Base-by-base conservation (phyloP, 2,888 invertebrate species). In the Plusia festucae region DNA sequence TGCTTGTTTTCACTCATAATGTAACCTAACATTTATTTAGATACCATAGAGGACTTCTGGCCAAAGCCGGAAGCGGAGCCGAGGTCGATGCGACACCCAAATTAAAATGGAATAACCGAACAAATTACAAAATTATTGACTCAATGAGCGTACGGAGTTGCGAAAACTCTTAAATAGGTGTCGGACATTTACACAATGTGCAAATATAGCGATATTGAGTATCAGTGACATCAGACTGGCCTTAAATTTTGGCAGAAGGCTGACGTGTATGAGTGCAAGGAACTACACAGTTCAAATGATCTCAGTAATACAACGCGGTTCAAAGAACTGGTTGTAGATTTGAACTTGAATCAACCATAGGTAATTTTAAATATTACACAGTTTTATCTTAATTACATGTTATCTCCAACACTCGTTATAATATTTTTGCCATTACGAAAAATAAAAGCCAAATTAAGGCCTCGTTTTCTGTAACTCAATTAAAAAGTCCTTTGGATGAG, bases 61-160 rank as follows among this genome's bases (percentile, higher is more conserved):
- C n/a, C 34, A 44, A 57, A 64, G 64, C 56, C 70, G 79, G 65
- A 81, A 66, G 49, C 55, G 15, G n/a, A 53, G 8, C 16, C 22
- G 54, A 61, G 57, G 54, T 53, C 30, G 32, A 44, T 40, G 62
- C 20, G 46, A 53, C 58, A 73, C 20, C 56, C 46, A 65, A 53
- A 30, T 53, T 11, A 55, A 60, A 27, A 44, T 30, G 20, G 30
- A 65, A 65, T 59, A 54, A 61, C 40, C 53, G 51, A 40, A 58
- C 65, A 66, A 22, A 54, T 74, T 68, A 53, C 51, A 53, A 68
- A 59, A 79, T 61, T 65, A 64, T 81, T 65, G 71, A 79, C 56
- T 61, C 55, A 15, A 57, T 55, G 53, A 61, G 46, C 32, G 53
- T 32, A 53, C 34, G 54, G 52, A 24, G 59, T 72, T 69, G 46